Conservation (phyloP, 2,113 vertebrate species). For the Bucco capensis region DNA sequence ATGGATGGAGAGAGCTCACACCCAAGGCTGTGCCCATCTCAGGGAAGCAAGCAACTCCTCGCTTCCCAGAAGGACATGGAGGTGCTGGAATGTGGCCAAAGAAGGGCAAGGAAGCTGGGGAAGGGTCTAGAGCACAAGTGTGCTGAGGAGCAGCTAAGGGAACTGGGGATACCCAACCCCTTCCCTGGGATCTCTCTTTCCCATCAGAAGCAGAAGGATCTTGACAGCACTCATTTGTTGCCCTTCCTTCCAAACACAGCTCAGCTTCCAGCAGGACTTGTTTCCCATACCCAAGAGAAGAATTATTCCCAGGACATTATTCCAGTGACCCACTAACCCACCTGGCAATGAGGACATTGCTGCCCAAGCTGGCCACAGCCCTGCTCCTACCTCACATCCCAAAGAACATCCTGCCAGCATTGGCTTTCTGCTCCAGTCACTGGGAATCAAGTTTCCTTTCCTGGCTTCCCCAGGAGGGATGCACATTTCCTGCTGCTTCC, state of each 20-base stretch:
- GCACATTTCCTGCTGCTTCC: slow-evolving; percentile 1
- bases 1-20: not conserved
- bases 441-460: not conserved
- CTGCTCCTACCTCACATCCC: not conserved
- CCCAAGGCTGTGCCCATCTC: not conserved
- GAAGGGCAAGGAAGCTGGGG: no score
- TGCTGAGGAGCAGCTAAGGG: not conserved
- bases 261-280: fast-evolving
- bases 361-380: not conserved
- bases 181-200: not conserved
- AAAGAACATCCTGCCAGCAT: fast-evolving
- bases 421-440: fast-evolving
- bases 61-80: no score
- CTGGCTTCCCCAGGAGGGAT: not conserved
- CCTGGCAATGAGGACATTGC: fast-evolving
- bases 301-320: fast-evolving
- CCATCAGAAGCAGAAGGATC: not conserved
- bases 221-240: fast-evolving
- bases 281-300: not conserved
- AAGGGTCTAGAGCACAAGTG: not conserved
- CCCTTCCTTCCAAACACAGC: not conserved
- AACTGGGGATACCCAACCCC: not conserved
- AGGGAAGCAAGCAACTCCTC: not conserved
- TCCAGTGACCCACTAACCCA: not conserved
- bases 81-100: no score